Evolutionary conservation across 2,113 vertebrate species (phyloP), one percentile per base, ranked within the genome.

Genomic region (Pomatostomus ruficeps): DNA sequence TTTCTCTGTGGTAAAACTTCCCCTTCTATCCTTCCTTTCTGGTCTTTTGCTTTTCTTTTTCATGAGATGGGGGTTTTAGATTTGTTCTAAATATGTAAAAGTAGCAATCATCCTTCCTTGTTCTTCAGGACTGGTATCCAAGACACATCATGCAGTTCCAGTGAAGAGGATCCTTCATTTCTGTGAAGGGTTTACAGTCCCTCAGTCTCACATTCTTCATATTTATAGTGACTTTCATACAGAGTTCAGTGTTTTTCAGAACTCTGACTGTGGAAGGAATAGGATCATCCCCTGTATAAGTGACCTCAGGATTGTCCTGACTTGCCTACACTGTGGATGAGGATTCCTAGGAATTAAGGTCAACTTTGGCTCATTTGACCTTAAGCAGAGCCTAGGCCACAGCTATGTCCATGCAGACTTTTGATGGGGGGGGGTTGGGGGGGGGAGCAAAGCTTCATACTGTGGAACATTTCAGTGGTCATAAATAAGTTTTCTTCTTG

Each of bases 121-220:
- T n/a, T 87, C 36, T 31, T 74, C 12, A 29, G 24, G n/a, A 23
- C 0, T 51, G 33, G 16, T 70, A 71, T 14, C 11, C 19, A 80
- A 71, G 73, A 46, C 33, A 70, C 8, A 49, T 4, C 24, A 51
- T 28, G 24, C 23, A 54, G 49, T 16, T 49, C 12, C 11, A 49
- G 25, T 0, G 0, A 35, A 70, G 1, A 5, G 33, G 24, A 77
- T 46, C 17, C 14, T 59, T 90, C 40, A 5, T 43, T 43, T 77
- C 31, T 62, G 10, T 55, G 65, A 76, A 58, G 45, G 11, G 6
- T 66, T 76, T 83, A 35, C 8, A 38, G 21, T 31, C 4, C 45
- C 35, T 73, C n/a, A 14, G 42, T 58, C 63, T 77, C 29, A 33
- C 7, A 62, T 33, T 57, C 58, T 54, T 70, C 35, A 22, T 45